These are phyloP conservation scores for Drosophila tani DNA, from an alignment of 1,140 invertebrate species.

Conservation along the genomic window DNA sequence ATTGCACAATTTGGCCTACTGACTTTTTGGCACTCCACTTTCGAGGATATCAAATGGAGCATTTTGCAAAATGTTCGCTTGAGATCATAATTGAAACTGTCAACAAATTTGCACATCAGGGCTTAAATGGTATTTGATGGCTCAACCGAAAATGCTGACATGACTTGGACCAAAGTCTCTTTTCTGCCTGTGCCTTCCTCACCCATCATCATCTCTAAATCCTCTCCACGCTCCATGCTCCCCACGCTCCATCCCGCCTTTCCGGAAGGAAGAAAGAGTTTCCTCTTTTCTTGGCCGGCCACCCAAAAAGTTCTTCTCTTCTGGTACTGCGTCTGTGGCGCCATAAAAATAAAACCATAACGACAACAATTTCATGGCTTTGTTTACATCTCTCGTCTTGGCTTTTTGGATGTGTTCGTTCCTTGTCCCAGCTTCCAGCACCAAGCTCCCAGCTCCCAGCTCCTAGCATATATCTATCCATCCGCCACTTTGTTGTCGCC, in stretches of 20 bases:
- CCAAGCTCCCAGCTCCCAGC: no score
- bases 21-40: no score
- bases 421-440: neutral
- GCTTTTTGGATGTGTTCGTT: neutral
- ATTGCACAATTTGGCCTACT: no score
- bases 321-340: conserved; percentile 43
- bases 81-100: conserved; percentile 63
- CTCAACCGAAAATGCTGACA: conserved; percentile 52
- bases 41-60: neutral
- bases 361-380: conserved; percentile 74
- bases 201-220: conserved; percentile 14
- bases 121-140: conserved; percentile 56
- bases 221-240: neutral
- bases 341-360: conserved; percentile 61
- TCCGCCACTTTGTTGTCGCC: conserved; percentile 1
- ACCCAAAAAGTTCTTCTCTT: conserved; percentile 16
- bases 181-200: neutral
- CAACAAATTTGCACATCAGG: conserved; percentile 60
- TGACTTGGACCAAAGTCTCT: conserved; percentile 15
- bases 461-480: conserved; percentile 2
- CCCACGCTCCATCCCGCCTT: neutral
- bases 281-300: conserved; percentile 6
- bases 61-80: conserved; percentile 12
- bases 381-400: conserved; percentile 61
- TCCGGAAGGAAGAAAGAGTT: conserved; percentile 16